Base-by-base conservation (phyloP, 2,113 vertebrate species). In the Camelus dromedarius region DNA sequence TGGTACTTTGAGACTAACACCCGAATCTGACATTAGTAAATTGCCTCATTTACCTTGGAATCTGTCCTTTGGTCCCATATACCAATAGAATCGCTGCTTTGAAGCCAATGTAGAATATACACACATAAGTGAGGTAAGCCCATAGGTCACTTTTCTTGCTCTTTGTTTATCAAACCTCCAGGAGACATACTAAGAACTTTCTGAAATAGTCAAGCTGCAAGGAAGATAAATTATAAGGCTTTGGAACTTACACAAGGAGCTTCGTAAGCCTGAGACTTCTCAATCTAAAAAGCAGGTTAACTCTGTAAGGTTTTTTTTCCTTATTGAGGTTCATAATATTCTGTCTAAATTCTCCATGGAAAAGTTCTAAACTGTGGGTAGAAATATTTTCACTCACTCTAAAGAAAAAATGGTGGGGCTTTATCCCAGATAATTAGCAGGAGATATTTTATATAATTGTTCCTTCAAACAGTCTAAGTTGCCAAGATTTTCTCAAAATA, bases 401-500 rank as follows among this genome's bases (percentile, higher is more conserved):
- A 85, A 91, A 96, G 79, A 64, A 91, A 88, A 95, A 54, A 67
- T 62, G 14, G 87, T 54, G 19, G 73, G 75, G 28, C 35, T 89
- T 91, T 85, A 95, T 69, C 64, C 48, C 89, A 95, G 46, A 38
- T 28, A n/a, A 83, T 88, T 93, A 98, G 82, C 0, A 20, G 93
- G 67, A 89, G 73, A 95, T 97, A 96, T 97, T 98, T 97, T 96
- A 73, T 88, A 69, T 94, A 96, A 98, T 86, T 97, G 72, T 50
- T 97, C 86, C 95, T 98, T 98, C 75, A 97, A 96, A 96, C 50
- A 94, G 80, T 93, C 60, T 92, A 97, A 88, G 82, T 81, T 79
- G 92, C 97, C 60, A 91, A 97, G 91, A 69, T 98, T 97, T 98
- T 97, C 96, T 97, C 96, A 97, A 98, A 95, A 98, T 91, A 97